Evolutionary conservation across 2,888 invertebrate genomes (phyloP).

Genomic region (Thymelicus sylvestris): DNA sequence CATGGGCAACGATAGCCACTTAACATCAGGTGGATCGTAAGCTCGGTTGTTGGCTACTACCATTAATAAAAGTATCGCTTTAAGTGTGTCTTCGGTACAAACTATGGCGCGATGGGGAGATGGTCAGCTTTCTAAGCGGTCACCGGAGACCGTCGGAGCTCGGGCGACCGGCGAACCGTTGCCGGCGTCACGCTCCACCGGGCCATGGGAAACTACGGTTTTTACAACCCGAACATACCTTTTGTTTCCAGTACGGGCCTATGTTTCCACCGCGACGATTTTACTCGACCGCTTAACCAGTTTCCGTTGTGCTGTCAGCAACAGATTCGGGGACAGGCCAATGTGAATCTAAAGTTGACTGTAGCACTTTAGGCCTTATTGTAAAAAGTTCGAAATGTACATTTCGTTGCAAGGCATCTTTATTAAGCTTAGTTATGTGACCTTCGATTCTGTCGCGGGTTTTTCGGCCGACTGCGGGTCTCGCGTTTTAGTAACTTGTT

Average conservation of each 20-base stretch:
- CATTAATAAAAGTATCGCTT: constrained; percentile 3
- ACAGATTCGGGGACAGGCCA: neutral
- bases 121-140: constrained; percentile 48
- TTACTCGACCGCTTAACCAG: neutral
- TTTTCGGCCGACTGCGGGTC: too few species aligned
- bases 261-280: constrained; percentile 20
- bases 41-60: too few species aligned
- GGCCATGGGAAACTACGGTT: constrained; percentile 46
- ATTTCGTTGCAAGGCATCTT: too few species aligned
- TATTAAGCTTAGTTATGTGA: too few species aligned
- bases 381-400: too few species aligned
- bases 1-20: too few species aligned
- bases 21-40: too few species aligned
- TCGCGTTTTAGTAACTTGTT: too few species aligned
- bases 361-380: too few species aligned
- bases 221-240: constrained; percentile 32
- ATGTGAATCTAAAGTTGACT: neutral
- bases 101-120: neutral
- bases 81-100: constrained; percentile 1
- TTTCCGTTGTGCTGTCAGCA: neutral
- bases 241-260: constrained; percentile 21
- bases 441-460: too few species aligned
- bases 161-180: constrained; percentile 36
- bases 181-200: constrained; percentile 48
- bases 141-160: constrained; percentile 40